A percentile compares a stretch with the other conserved stretches of the same genome.
Conservation (phyloP, 2,888 invertebrate species). For the Nemoura dubitans region DNA sequence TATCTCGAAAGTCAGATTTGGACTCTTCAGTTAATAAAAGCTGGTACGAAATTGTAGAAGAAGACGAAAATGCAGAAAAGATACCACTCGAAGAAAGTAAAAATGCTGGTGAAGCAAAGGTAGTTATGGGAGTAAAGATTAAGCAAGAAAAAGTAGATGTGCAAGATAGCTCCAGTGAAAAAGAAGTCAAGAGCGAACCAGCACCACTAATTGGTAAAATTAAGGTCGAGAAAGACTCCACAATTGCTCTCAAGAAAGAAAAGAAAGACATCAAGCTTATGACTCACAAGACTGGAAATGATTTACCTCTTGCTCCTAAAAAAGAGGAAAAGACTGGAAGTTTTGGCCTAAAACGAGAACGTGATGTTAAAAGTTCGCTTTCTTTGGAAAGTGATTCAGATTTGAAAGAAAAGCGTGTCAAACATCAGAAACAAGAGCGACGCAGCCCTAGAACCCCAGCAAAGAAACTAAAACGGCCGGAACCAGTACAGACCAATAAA, state of each 20-base stretch:
- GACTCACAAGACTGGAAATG: neutral
- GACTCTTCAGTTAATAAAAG: conserved; percentile 39
- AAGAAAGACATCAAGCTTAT: neutral
- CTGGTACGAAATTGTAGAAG: conserved; percentile 44
- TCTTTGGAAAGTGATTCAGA: neutral
- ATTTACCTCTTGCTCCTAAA: neutral
- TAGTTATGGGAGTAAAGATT: neutral
- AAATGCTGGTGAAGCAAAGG: conserved; percentile 1
- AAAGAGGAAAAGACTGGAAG: neutral
- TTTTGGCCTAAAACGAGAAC: neutral
- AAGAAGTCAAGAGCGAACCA: neutral
- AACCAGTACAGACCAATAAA: neutral
- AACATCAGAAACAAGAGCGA: neutral
- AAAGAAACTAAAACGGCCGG: neutral
- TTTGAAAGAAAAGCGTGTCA: conserved; percentile 7
- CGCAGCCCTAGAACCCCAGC: neutral
- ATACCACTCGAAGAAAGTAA: neutral
- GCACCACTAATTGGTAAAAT: neutral
- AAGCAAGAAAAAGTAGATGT: conserved; percentile 1
- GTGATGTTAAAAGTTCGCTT: neutral
- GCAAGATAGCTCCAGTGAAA: neutral
- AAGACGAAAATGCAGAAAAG: conserved; percentile 33
- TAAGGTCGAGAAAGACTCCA: neutral
- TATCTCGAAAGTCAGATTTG: neutral
- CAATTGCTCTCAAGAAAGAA: neutral